phyloP scores from a whole-genome alignment of 2,113 vertebrate genomes.

The Leucopsar rothschildi region DNA sequence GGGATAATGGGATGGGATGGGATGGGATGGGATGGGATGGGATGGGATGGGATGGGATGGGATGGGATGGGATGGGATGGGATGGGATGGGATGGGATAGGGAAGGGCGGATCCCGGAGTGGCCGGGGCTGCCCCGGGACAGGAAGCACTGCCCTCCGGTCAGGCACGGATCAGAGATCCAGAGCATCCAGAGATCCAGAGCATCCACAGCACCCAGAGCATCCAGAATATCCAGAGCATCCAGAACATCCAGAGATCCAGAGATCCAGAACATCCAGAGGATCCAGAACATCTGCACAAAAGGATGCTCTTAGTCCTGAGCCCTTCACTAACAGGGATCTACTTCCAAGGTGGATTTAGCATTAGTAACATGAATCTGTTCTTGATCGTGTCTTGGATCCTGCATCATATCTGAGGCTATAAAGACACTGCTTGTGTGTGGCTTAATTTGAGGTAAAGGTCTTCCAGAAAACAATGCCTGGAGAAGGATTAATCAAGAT shows the following conservation, averaged over 20 bases:
- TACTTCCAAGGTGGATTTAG: neutral
- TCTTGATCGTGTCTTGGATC: neutral
- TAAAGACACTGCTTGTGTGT: neutral
- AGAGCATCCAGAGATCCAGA: too few species aligned
- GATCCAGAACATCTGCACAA: neutral
- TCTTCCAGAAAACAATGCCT: conserved; percentile 6
- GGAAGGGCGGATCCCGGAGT: neutral
- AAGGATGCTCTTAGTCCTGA: neutral
- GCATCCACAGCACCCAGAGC: too few species aligned
- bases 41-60: too few species aligned
- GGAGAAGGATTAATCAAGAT: neutral
- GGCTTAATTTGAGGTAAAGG: neutral
- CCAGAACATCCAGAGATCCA: too few species aligned
- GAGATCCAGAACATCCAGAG: neutral
- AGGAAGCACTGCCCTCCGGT: accelerated
- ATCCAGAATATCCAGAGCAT: too few species aligned
- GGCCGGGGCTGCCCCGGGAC: neutral
- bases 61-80: too few species aligned
- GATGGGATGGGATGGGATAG: neutral
- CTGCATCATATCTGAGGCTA: neutral
- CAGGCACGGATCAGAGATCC: neutral
- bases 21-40: too few species aligned
- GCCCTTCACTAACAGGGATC: neutral
- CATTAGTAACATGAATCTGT: accelerated
- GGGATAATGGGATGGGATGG: too few species aligned